Conservation (phyloP, 2,113 vertebrate genomes). For the Gymnarchus niloticus region DNA sequence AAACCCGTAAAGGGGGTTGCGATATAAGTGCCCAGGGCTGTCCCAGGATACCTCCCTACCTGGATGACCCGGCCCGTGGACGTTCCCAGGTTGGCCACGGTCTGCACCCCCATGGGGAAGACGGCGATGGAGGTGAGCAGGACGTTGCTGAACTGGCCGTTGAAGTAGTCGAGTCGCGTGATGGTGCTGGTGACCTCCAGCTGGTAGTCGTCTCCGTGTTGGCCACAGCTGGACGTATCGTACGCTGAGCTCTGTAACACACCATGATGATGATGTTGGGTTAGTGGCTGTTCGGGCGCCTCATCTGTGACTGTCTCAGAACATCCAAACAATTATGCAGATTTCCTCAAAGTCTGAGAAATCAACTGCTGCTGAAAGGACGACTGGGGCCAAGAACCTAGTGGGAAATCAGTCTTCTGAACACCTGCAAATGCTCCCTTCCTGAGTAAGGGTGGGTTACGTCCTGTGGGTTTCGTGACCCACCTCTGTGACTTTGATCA, state of each 20-base stretch:
- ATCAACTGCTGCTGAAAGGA: no score
- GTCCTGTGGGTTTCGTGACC: neutral
- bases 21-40: no score
- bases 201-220: slow-evolving; percentile 76
- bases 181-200: slow-evolving; percentile 81
- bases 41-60: slow-evolving; percentile 54
- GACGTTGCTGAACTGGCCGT: slow-evolving; percentile 74
- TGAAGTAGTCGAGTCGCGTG: slow-evolving; percentile 82
- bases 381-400: no score
- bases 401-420: no score
- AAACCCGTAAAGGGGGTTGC: no score
- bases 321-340: no score
- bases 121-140: slow-evolving; percentile 82
- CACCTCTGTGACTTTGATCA: neutral
- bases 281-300: no score
- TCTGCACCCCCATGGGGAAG: slow-evolving; percentile 70
- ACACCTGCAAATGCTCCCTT: no score
- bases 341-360: no score
- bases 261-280: neutral
- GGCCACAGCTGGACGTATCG: slow-evolving; percentile 75
- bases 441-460: neutral
- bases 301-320: no score
- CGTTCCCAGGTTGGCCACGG: slow-evolving; percentile 84
- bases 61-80: slow-evolving; percentile 85
- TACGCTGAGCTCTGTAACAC: slow-evolving; percentile 71